These are phyloP conservation scores for Eilema griseolum DNA, from an alignment of 2,888 invertebrate species.

Conservation along the genomic window DNA sequence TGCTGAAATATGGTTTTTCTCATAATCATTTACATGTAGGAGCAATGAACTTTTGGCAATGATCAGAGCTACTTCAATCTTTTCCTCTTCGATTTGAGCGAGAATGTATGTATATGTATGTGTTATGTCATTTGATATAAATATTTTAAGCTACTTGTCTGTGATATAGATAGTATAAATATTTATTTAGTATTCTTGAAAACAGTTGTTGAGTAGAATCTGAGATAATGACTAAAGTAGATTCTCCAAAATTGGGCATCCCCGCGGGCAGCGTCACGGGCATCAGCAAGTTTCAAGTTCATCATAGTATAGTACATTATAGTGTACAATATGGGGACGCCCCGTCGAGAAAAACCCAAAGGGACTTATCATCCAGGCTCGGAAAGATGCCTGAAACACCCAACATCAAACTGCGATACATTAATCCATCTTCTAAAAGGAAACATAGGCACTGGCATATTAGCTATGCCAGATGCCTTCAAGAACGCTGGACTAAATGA, in stretches of 20 bases:
- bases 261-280: too few species aligned
- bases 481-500: conserved; percentile 96
- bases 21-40: conserved; percentile 1
- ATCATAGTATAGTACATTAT: too few species aligned
- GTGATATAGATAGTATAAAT: conserved; percentile 4
- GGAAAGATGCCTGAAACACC: conserved; percentile 91
- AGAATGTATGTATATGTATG: neutral
- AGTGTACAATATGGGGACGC: too few species aligned
- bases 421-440: conserved; percentile 91
- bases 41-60: neutral
- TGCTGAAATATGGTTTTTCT: too few species aligned
- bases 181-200: too few species aligned
- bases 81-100: neutral
- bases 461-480: conserved; percentile 98
- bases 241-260: too few species aligned
- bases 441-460: conserved; percentile 96
- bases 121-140: neutral
- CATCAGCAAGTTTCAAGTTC: too few species aligned
- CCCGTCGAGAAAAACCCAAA: conserved; percentile 69
- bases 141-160: conserved; percentile 2
- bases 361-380: conserved; percentile 86
- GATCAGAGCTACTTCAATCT: neutral
- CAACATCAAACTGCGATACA: conserved; percentile 93
- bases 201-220: too few species aligned
- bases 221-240: too few species aligned